Conservation (phyloP, 2,888 invertebrate genomes). For the Athalia rosae region DNA sequence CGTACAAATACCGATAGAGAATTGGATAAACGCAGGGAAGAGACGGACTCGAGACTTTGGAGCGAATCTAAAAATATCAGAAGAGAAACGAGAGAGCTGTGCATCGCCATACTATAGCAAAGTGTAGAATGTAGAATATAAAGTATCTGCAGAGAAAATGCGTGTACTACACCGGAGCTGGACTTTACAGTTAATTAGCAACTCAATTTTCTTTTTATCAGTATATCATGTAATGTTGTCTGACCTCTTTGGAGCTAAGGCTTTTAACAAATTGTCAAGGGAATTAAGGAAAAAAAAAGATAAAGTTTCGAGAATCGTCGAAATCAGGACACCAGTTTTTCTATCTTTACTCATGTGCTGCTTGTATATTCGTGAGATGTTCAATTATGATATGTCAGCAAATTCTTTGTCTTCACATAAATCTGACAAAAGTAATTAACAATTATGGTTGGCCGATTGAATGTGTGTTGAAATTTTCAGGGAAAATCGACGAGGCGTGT, state of each 20-base stretch:
- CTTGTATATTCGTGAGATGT: not conserved
- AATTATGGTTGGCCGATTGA: no score
- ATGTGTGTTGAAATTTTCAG: no score
- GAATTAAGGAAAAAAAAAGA: not conserved
- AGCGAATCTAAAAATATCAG: constrained; percentile 36
- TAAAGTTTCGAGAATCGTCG: not conserved
- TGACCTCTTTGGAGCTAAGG: constrained; percentile 12
- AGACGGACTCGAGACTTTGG: constrained; percentile 39
- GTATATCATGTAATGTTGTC: constrained; percentile 1
- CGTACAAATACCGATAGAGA: not conserved
- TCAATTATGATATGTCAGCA: not conserved
- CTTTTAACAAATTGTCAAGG: not conserved
- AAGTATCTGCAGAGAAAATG: not conserved
- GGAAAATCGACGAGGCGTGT: no score
- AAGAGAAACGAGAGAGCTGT: not conserved
- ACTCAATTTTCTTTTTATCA: constrained; percentile 22
- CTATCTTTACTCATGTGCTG: not conserved
- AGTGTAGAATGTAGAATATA: constrained; percentile 1
- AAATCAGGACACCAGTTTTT: not conserved
- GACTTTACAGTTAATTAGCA: constrained; percentile 16
- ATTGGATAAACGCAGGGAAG: not conserved
- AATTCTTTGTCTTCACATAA: no score
- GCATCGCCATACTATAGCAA: not conserved
- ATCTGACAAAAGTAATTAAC: no score
- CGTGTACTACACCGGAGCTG: constrained; percentile 8